A percentile compares a stretch with the other conserved stretches of the same genome.
phyloP scores from a whole-genome alignment of 2,888 invertebrate species.

The Cyrtodaria siliqua region DNA sequence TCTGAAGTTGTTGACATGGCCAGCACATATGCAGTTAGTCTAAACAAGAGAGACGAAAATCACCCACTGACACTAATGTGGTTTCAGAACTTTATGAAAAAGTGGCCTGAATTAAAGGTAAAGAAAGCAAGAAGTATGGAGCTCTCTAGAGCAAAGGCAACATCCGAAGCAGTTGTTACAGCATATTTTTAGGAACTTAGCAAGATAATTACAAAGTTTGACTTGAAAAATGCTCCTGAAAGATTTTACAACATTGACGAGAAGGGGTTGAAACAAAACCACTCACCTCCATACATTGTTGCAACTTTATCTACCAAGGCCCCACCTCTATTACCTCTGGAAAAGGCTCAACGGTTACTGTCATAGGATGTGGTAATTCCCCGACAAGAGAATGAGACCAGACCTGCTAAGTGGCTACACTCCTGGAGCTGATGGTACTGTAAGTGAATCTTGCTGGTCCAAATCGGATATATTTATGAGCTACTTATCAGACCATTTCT shows the following conservation, averaged over 20 bases:
- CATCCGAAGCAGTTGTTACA: slow-evolving; percentile 14
- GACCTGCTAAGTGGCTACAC: slow-evolving; percentile 6
- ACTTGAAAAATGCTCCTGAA: slow-evolving; percentile 29
- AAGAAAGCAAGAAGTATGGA: slow-evolving; percentile 16
- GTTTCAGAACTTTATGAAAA: slow-evolving; percentile 11
- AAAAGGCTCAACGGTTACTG: slow-evolving; percentile 4
- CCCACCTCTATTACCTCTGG: slow-evolving; percentile 15
- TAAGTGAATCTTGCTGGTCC: background rate
- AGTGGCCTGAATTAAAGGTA: slow-evolving; percentile 20
- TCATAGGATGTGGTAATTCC: slow-evolving; percentile 25
- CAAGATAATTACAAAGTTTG: slow-evolving; percentile 24
- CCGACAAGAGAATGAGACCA: background rate
- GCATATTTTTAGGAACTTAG: slow-evolving; percentile 25
- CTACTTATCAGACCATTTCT: background rate
- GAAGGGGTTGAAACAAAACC: slow-evolving; percentile 7
- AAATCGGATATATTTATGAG: background rate
- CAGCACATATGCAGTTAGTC: slow-evolving; percentile 8
- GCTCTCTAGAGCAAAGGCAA: slow-evolving; percentile 26
- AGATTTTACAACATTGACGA: slow-evolving; percentile 39
- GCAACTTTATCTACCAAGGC: too few species aligned
- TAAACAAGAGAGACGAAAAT: slow-evolving; percentile 16
- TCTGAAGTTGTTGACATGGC: slow-evolving; percentile 20
- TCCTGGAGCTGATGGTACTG: slow-evolving; percentile 10
- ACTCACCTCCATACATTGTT: too few species aligned
- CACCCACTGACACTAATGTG: slow-evolving; percentile 10